Evolutionary conservation across 2,113 vertebrate species (phyloP), one percentile per base, ranked within the genome.

Genomic region (Rhizomys pruinosus): DNA sequence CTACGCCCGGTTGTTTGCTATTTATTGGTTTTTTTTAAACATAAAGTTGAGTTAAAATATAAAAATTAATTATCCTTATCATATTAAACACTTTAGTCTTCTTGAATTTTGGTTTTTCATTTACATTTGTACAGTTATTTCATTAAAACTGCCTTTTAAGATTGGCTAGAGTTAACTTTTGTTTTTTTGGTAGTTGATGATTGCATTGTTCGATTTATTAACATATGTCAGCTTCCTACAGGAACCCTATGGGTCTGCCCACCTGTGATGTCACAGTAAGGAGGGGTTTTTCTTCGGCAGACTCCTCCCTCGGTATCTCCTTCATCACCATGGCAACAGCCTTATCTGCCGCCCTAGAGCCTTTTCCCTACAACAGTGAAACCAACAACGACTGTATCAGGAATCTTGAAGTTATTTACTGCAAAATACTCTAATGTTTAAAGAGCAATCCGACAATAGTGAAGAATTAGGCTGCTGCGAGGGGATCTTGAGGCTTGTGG

Each of bases 251-350:
- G 98, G 98, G 98, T 99, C 98, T 97, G 99, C 99, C 99, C 99
- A 99, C 99, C 99, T 99, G 99, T 98, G 99, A 99, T 98, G 99
- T 98, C 99, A 99, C 98, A 98, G 99, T 99, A 98, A 99, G 99
- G 99, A 99, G 99, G 99, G 99, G 99, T 98, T 99, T 99, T 98
- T 99, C 99, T 99, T 99, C 99, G 98, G 99, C 99, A 98, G 99
- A 99, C 98, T 99, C 99, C 98, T 99, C 99, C 99, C 99, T 99
- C 98, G 99, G 99, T 98, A 99, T 99, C 99, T 99, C 99, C 99
- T 99, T 99, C 99, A 99, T 99, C 99, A 99, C 99, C 99, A 99
- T 99, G 99, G 99, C 99, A 99, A 99, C 99, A 99, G 99, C 99
- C 98, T 99, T 99, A 99, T 99, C 99, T 98, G 99, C 99, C 98